A percentile compares a stretch with the other conserved stretches of the same genome.
phyloP scores from a whole-genome alignment of 2,888 invertebrate species.

The Pteria penguin region DNA sequence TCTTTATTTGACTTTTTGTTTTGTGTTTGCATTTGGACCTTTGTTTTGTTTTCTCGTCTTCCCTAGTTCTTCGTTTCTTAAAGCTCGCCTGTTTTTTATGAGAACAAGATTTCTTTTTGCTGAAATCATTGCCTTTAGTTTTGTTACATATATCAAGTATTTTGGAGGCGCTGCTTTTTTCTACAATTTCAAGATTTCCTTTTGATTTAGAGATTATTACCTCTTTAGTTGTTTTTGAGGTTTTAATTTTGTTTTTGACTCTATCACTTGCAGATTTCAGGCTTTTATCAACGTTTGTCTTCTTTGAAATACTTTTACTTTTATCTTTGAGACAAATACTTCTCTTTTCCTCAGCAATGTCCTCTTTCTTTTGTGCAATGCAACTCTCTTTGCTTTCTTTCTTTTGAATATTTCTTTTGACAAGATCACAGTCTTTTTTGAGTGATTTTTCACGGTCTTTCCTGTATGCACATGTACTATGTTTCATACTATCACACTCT shows the following conservation, averaged over 20 bases:
- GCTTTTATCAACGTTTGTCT: neutral
- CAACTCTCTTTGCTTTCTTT: too few relatives aligned
- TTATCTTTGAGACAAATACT: too few relatives aligned
- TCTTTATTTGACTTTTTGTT: too few relatives aligned
- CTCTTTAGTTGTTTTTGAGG: neutral
- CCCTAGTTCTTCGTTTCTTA: neutral
- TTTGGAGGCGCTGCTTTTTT: neutral
- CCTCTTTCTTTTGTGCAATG: too few relatives aligned
- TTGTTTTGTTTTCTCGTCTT: neutral
- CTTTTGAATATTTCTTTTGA: too few relatives aligned
- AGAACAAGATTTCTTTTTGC: neutral
- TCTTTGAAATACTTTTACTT: too few relatives aligned
- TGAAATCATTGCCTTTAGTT: neutral
- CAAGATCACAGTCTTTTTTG: too few relatives aligned
- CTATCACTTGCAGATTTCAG: neutral
- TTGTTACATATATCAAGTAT: neutral
- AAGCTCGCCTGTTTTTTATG: neutral
- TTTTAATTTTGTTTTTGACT: neutral
- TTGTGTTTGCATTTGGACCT: neutral
- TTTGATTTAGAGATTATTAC: neutral
- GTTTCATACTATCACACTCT: too few relatives aligned
- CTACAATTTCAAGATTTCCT: neutral
- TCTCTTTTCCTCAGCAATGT: too few relatives aligned
- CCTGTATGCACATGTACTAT: too few relatives aligned
- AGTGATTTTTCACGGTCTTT: too few relatives aligned